Evolutionary conservation across 2,113 vertebrate species (phyloP).

Genomic region (Clarias macrocephalus): DNA sequence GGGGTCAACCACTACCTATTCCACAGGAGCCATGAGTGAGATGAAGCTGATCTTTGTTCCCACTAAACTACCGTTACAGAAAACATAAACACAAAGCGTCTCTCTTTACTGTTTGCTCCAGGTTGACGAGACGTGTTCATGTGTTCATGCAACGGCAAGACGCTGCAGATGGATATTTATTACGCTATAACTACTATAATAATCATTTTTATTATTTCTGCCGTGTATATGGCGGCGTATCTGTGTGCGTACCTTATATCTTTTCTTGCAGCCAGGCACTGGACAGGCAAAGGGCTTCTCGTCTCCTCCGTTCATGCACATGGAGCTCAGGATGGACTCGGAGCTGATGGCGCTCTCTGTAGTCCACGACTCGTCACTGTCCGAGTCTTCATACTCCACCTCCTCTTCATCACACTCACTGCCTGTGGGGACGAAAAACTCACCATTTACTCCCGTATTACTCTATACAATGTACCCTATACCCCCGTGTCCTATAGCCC

Average conservation of each 20-base stretch:
- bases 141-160: background rate
- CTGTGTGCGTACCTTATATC: slow-evolving; percentile 86
- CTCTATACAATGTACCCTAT: no score
- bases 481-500: no score
- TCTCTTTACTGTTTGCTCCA: background rate
- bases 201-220: background rate
- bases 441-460: no score
- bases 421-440: slow-evolving; percentile 69
- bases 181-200: background rate
- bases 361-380: slow-evolving; percentile 98
- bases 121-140: background rate
- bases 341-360: slow-evolving; percentile 99
- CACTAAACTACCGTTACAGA: no score
- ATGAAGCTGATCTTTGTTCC: no score
- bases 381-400: slow-evolving; percentile 97
- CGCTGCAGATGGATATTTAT: background rate
- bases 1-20: no score
- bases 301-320: slow-evolving; percentile 98
- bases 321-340: slow-evolving; percentile 97
- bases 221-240: background rate
- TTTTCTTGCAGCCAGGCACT: slow-evolving; percentile 97
- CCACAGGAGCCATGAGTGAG: no score
- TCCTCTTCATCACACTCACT: slow-evolving; percentile 98
- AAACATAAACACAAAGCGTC: no score
- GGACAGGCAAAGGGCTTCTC: slow-evolving; percentile 98